Evolutionary conservation across 2,113 vertebrate species (phyloP).

Genomic region (Apus apus): DNA sequence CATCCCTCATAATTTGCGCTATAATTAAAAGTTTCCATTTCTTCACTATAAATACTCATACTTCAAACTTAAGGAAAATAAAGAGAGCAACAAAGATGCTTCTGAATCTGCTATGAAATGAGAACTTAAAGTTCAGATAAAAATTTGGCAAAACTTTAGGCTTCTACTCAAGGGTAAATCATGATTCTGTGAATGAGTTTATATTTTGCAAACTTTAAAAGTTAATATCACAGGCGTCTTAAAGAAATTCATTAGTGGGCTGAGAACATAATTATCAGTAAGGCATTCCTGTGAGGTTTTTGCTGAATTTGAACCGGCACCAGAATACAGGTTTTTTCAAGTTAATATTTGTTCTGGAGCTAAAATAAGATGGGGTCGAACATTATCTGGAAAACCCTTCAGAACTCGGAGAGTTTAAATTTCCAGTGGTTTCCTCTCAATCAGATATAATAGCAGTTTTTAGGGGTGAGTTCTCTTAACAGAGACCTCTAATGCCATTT

Average conservation of each 20-base stretch:
- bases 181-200: background rate
- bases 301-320: background rate
- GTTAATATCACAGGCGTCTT: background rate
- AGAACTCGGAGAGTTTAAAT: background rate
- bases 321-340: background rate
- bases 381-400: background rate
- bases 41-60: background rate
- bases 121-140: background rate
- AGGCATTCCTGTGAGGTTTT: background rate
- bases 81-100: background rate
- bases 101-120: background rate
- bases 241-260: background rate
- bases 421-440: background rate
- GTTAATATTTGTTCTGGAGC: background rate
- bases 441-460: background rate
- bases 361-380: background rate
- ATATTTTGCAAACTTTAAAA: background rate
- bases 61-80: background rate
- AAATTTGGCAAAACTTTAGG: background rate
- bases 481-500: background rate
- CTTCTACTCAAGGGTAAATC: background rate
- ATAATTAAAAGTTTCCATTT: conserved; percentile 10
- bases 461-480: background rate
- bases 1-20: background rate
- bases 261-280: background rate